A percentile compares a stretch with the other conserved stretches of the same genome.
phyloP scores from a whole-genome alignment of 2,113 vertebrate species.

The Lycaon pictus region DNA sequence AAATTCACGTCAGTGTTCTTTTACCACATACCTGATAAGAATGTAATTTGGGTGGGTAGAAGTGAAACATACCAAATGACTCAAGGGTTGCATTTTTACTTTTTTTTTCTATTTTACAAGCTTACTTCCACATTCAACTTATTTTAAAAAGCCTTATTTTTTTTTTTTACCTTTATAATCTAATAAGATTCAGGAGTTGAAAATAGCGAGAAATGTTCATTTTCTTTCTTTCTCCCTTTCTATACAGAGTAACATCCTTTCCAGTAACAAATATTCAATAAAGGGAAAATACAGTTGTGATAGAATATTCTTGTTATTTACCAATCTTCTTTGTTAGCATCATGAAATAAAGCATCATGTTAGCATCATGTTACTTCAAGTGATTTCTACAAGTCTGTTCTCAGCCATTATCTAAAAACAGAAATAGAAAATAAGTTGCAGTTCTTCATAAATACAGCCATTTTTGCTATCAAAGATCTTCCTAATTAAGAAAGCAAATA shows the following conservation, averaged over 20 bases:
- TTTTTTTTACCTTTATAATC: not conserved
- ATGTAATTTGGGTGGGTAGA: not conserved
- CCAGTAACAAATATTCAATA: not conserved
- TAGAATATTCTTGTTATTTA: not conserved
- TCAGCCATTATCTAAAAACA: not conserved
- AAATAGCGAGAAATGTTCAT: not conserved
- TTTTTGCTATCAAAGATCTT: not conserved
- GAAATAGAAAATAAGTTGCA: not conserved
- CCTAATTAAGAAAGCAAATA: not conserved
- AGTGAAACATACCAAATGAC: not conserved
- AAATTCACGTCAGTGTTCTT: not conserved
- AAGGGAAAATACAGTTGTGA: not conserved
- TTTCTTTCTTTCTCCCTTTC: not conserved
- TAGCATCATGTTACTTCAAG: not conserved
- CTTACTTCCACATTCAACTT: not conserved
- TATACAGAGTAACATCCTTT: not conserved
- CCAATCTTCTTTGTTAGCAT: not conserved
- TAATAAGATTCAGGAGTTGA: not conserved
- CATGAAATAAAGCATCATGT: not conserved
- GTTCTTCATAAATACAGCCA: not conserved
- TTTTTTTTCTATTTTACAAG: not conserved
- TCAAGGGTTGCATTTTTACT: not conserved
- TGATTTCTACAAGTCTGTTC: not conserved
- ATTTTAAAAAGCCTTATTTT: not conserved
- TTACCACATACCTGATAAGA: not conserved